These are phyloP conservation scores for Spilarctia lutea DNA, from an alignment of 2,888 invertebrate species.

Conservation along the genomic window DNA sequence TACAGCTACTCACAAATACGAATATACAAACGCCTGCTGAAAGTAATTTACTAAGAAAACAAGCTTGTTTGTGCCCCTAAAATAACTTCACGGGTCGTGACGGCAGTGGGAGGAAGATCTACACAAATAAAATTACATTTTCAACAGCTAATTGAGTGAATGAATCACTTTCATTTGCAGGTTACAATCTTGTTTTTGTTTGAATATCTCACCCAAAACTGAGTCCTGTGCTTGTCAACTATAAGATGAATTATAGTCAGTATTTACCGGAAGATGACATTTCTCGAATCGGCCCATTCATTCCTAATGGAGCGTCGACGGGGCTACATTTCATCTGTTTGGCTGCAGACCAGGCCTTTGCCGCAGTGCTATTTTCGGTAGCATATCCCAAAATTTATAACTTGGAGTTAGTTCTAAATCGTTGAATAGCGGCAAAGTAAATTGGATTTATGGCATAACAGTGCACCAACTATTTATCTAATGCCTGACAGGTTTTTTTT, in stretches of 20 bases:
- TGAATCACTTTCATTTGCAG: conserved; percentile 74
- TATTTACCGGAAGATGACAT: conserved; percentile 85
- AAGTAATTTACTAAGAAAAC: conserved; percentile 53
- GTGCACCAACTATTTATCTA: conserved; percentile 74
- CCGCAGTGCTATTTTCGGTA: conserved; percentile 82
- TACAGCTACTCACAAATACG: conserved; percentile 4
- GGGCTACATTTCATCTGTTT: conserved; percentile 84
- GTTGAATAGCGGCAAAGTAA: conserved; percentile 79
- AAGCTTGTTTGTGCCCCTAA: conserved; percentile 51
- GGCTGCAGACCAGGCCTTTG: conserved; percentile 78
- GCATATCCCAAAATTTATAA: conserved; percentile 82
- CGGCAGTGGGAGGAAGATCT: conserved; percentile 23
- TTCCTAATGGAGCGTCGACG: conserved; percentile 82
- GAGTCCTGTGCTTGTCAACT: conserved; percentile 56
- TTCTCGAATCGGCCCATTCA: conserved; percentile 84
- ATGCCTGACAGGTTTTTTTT: conserved; percentile 39
- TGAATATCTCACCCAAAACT: conserved; percentile 41
- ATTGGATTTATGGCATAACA: conserved; percentile 77
- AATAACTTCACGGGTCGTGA: conserved; percentile 44
- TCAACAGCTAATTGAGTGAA: conserved; percentile 70
- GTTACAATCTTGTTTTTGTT: conserved; percentile 63
- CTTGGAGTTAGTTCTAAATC: conserved; percentile 83
- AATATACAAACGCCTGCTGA: conserved; percentile 30
- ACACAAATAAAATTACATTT: conserved; percentile 67
- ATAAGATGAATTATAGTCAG: conserved; percentile 70